phyloP scores from a whole-genome alignment of 2,888 invertebrate genomes.

The Cephus spinipes region DNA sequence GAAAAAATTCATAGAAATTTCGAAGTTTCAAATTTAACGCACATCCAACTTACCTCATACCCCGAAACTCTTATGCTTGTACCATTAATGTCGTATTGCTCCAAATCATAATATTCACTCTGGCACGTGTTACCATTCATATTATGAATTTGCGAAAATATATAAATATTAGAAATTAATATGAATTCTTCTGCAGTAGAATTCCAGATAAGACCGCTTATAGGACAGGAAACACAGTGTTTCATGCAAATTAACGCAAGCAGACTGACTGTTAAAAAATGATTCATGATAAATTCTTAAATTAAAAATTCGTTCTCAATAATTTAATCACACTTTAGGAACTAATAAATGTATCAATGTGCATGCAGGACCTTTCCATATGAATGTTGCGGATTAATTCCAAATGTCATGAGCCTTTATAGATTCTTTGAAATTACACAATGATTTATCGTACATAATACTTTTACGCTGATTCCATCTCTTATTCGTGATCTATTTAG shows the following conservation, averaged over 20 bases:
- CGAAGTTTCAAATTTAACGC: constrained; percentile 9
- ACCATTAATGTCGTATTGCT: constrained; percentile 23
- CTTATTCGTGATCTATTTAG: not conserved
- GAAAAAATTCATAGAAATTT: not conserved
- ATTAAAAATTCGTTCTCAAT: not conserved
- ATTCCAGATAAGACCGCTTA: not conserved
- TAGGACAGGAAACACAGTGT: not conserved
- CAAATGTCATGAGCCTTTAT: not conserved
- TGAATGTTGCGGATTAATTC: not conserved
- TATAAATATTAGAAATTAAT: constrained; percentile 20
- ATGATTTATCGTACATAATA: not conserved
- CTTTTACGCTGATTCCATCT: not conserved
- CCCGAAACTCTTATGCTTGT: constrained; percentile 20
- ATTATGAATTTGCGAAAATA: constrained; percentile 15
- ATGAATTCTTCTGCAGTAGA: constrained; percentile 28
- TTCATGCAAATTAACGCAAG: not conserved
- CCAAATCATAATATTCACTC: not conserved
- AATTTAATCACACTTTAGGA: not conserved
- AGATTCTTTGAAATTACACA: not conserved
- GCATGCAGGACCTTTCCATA: not conserved
- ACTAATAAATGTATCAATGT: not conserved
- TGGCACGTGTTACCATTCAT: not conserved
- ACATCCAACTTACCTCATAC: not conserved
- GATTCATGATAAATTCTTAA: not conserved
- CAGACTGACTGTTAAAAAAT: not conserved